Base-by-base conservation (phyloP, 2,113 vertebrate species). In the Amazona vittata region DNA sequence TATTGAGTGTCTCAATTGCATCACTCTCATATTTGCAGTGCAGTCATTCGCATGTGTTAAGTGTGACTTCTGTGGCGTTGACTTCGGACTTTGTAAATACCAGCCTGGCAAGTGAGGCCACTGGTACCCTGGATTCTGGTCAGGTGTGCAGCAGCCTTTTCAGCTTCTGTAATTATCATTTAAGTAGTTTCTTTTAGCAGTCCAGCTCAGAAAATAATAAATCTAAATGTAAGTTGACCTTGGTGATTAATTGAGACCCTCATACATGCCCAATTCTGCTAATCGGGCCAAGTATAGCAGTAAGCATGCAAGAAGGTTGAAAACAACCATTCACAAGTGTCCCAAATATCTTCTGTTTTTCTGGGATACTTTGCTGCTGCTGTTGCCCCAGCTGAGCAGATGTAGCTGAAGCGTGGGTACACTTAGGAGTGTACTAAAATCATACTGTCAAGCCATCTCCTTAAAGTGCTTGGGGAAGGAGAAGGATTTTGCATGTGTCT, bases 391-490 rank as follows among this genome's bases (percentile, higher is more conserved):
- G 29, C 65, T 71, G 57, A 53, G 37, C 0, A 0, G 49, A 55
- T 0, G 0, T 15, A 52, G 53, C 31, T 70, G 69, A 65, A 47
- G 21, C 5, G 31, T 37, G 57, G 39, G 46, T 33, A 47, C 1
- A 2, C 16, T 60, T 18, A 18, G n/a, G 37, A 39, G 37, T 20
- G 13, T 1, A 1, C 24, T 17, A 11, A 79, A 90, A 80, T 46
- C 3, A 1, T 43, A 0, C n/a, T 39, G 28, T 21, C 52, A 9
- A 89, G 31, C 19, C 0, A 0, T 39, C 47, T 17, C 26, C 79
- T 55, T 33, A n/a, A 10, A 55, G 16, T 41, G 33, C 33, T 35
- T 6, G 7, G 13, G 65, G 20, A 39, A 74, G 28, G 22, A 71
- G 31, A 4, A 74, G 22, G 31, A 12, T 65, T 91, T 82, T 80